These are phyloP conservation scores for Drosophila nannoptera DNA, from an alignment of 1,140 invertebrate species.

Conservation along the genomic window DNA sequence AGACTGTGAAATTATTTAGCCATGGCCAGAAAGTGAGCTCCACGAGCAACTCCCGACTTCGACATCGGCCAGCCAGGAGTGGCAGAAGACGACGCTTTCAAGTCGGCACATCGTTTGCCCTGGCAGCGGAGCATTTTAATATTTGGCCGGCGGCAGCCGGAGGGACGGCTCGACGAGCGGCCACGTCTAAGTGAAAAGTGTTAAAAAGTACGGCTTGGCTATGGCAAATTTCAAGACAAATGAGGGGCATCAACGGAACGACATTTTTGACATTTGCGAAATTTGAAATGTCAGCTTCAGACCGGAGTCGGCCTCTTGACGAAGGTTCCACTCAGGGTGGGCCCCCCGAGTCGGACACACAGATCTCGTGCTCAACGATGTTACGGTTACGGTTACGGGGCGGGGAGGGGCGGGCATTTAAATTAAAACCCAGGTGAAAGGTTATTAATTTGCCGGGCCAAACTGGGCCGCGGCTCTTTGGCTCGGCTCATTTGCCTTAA, in stretches of 20 bases:
- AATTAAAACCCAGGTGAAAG: constrained; percentile 76
- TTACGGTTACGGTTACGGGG: constrained; percentile 47
- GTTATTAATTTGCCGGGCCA: constrained; percentile 71
- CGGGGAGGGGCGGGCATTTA: constrained; percentile 67
- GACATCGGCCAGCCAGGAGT: constrained; percentile 39
- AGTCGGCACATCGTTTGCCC: constrained; percentile 56
- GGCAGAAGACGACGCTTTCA: constrained; percentile 1
- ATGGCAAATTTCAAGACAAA: constrained; percentile 66
- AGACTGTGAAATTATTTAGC: constrained; percentile 75
- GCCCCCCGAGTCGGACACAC: constrained; percentile 1
- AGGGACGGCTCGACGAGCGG: background rate
- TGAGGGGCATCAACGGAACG: constrained; percentile 49
- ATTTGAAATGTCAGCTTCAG: constrained; percentile 72
- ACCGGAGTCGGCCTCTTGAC: constrained; percentile 45
- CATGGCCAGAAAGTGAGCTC: constrained; percentile 49
- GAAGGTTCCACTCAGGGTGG: constrained; percentile 56
- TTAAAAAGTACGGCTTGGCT: constrained; percentile 70
- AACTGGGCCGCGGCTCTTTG: constrained; percentile 56
- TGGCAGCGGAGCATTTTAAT: constrained; percentile 36
- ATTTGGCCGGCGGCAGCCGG: constrained; percentile 25
- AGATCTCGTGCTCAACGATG: background rate
- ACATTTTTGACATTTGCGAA: constrained; percentile 74
- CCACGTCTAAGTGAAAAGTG: constrained; percentile 71
- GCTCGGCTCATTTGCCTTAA: constrained; percentile 67
- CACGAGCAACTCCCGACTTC: constrained; percentile 30